Evolutionary conservation across 2,888 invertebrate species (phyloP).

Genomic region (Mactromeris polynyma): DNA sequence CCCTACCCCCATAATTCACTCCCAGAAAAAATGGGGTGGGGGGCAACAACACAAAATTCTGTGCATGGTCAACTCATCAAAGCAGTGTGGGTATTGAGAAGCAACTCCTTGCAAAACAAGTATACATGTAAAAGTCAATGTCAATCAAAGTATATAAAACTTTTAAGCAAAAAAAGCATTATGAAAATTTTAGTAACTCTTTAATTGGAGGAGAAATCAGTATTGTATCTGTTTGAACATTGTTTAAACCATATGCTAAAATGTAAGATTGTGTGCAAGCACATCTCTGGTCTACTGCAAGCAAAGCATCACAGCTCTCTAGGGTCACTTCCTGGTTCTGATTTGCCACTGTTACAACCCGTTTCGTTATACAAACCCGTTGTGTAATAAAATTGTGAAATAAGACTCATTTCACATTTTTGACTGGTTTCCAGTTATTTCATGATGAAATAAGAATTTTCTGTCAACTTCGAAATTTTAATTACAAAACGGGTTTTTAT

Average conservation of each 20-base stretch:
- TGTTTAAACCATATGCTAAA: not conserved
- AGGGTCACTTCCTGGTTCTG: too few species aligned
- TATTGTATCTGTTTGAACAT: not conserved
- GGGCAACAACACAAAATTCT: not conserved
- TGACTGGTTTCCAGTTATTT: too few species aligned
- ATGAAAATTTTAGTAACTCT: not conserved
- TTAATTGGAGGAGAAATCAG: not conserved
- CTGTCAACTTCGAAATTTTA: too few species aligned
- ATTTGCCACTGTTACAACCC: too few species aligned
- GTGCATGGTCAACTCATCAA: slow-evolving; percentile 1
- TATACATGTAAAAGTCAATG: not conserved
- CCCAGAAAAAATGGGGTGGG: not conserved
- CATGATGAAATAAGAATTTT: too few species aligned
- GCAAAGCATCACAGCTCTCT: not conserved
- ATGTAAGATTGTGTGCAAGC: not conserved
- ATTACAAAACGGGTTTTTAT: too few species aligned
- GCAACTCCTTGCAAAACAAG: not conserved
- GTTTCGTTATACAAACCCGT: too few species aligned
- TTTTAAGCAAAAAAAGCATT: not conserved
- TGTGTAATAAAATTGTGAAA: too few species aligned
- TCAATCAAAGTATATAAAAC: not conserved
- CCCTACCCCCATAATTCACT: not conserved
- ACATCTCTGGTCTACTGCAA: not conserved
- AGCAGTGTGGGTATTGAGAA: slow-evolving; percentile 1
- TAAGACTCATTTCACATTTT: too few species aligned